Base-by-base conservation (phyloP, 2,797 vertebrate species). In the Argya squamiceps region DNA sequence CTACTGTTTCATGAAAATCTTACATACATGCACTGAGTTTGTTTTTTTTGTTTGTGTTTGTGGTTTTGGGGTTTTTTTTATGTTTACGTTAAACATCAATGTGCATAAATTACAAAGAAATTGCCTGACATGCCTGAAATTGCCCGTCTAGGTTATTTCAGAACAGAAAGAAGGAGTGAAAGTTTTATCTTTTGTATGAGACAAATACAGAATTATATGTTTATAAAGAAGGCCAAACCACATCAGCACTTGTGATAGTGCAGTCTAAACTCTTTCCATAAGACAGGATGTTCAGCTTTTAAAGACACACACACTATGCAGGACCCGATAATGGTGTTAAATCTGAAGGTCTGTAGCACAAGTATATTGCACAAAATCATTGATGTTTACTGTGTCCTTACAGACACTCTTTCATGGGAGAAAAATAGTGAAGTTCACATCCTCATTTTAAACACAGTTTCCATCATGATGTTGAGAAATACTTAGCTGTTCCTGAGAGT, bases 281-380 rank as follows among this genome's bases (percentile, higher is more conserved):
- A 39, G 19, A 44, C 2, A 46, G 7, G 26, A 49, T 1, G 3
- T 43, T 70, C 29, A 44, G 12, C 21, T 89, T 79, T 71, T 58
- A 73, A 67, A 80, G 74, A 30, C 12, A n/a, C 5, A 14, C 15
- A 17, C 10, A 24, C 5, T n/a, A 5, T 20, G 10, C 19, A 78
- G 9, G 44, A 75, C 2, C 3, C 5, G 5, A 37, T 30, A 77
- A 90, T 24, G 3, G 0, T 0, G 2, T 69, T 65, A 56, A 74
- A 12, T 53, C 6, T 69, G 56, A 69, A 69, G 9, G 8, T 58
- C 50, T 9, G 0, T 37, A 37, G 21, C 9, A 58, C 70, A 75
- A 68, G 2, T 55, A 11, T 80, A 67, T 15, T 52, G 44, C n/a
- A 77, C 56, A 41, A 79, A 47, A 80, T 8, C 4, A 24, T 26